Evolutionary conservation across 2,797 vertebrate genomes (phyloP).

Genomic region (Poeciliopsis presidionis): DNA sequence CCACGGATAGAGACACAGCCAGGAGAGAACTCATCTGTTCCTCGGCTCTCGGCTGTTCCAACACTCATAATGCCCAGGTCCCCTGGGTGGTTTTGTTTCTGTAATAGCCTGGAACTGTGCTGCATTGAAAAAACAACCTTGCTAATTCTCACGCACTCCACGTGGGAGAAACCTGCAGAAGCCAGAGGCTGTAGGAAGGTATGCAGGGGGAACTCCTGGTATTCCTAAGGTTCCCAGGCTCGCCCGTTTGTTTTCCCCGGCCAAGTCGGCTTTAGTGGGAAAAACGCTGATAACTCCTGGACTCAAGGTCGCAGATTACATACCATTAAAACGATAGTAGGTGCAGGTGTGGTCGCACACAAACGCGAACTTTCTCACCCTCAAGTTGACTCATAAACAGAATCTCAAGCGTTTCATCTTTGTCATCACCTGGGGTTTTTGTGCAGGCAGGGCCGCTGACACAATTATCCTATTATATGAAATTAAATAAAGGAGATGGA

Average conservation of each 20-base stretch:
- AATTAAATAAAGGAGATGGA: slow-evolving; percentile 61
- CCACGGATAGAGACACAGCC: slow-evolving; percentile 62
- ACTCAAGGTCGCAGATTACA: slow-evolving; percentile 69
- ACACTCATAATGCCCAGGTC: slow-evolving; percentile 71
- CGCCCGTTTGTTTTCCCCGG: slow-evolving; percentile 37
- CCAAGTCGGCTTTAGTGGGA: slow-evolving; percentile 38
- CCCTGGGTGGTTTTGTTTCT: slow-evolving; percentile 72
- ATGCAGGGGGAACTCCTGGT: slow-evolving; percentile 5
- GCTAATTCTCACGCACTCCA: slow-evolving; percentile 67
- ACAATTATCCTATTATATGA: slow-evolving; percentile 70
- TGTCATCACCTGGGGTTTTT: slow-evolving; percentile 57
- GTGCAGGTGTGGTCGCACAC: slow-evolving; percentile 10
- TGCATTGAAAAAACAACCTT: slow-evolving; percentile 68
- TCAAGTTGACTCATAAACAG: slow-evolving; percentile 48
- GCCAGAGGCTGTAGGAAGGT: background rate
- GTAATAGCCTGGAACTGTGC: slow-evolving; percentile 73
- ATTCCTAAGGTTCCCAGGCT: slow-evolving; percentile 44
- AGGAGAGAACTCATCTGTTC: slow-evolving; percentile 73
- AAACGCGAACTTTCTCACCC: slow-evolving; percentile 10
- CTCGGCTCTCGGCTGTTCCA: slow-evolving; percentile 69
- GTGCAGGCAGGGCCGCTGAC: slow-evolving; percentile 64
- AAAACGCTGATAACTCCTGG: slow-evolving; percentile 67
- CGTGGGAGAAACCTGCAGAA: slow-evolving; percentile 29
- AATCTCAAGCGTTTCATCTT: slow-evolving; percentile 65
- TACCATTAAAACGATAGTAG: slow-evolving; percentile 45